A percentile compares a stretch with the other conserved stretches of the same genome.
phyloP scores from a whole-genome alignment of 2,113 vertebrate species.

The Bubo bubo region DNA sequence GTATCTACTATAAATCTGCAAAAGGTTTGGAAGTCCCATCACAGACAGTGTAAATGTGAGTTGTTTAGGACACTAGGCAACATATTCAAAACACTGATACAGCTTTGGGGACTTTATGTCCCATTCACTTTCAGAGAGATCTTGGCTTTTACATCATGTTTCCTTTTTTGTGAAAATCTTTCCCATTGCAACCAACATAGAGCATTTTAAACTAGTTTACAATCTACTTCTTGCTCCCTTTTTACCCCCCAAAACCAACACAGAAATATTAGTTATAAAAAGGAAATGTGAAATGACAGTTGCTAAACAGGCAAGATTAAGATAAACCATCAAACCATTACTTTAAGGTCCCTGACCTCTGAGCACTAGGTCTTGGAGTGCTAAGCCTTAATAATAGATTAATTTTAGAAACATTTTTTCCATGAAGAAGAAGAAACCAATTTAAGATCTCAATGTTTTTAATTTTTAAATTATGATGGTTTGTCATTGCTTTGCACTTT shows the following conservation, averaged over 20 bases:
- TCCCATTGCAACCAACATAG: background rate
- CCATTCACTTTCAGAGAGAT: background rate
- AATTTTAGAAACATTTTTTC: background rate
- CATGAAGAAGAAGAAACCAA: background rate
- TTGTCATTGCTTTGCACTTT: background rate
- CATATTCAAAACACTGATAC: background rate
- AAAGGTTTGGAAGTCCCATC: background rate
- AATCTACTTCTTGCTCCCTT: background rate
- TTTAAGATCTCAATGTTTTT: background rate
- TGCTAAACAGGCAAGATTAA: background rate
- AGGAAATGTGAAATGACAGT: background rate
- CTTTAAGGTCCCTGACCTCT: background rate
- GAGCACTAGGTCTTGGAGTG: background rate
- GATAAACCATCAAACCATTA: background rate
- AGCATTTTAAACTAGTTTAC: background rate
- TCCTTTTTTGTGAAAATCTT: background rate
- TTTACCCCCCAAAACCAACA: background rate
- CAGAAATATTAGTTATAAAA: background rate
- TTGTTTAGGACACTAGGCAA: background rate
- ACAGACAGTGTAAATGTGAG: background rate
- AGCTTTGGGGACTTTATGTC: background rate
- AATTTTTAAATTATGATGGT: background rate
- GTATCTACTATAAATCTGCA: background rate
- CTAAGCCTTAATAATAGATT: background rate
- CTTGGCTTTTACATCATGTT: background rate